These are phyloP conservation scores for Capreolus pygargus DNA, from an alignment of 2,113 vertebrate genomes.

Conservation along the genomic window DNA sequence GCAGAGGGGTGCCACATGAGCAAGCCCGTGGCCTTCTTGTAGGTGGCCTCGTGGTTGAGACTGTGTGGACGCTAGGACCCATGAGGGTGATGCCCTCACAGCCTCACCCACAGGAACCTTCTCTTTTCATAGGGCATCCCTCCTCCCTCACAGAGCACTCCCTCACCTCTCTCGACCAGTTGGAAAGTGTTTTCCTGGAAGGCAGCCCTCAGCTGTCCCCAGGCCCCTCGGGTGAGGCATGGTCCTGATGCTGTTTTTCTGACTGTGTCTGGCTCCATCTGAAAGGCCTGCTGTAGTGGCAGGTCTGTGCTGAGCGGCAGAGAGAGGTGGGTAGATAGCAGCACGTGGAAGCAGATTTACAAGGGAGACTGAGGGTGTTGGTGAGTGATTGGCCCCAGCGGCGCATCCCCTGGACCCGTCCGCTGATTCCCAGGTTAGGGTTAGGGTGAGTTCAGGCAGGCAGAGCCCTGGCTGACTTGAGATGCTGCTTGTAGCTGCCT, in stretches of 20 bases:
- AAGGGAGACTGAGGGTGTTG: background rate
- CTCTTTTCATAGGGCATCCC: background rate
- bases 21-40: background rate
- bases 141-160: background rate
- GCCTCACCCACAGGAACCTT: no score
- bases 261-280: background rate
- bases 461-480: background rate
- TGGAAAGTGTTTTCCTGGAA: background rate
- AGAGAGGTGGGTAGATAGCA: background rate
- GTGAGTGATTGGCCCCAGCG: background rate
- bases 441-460: background rate
- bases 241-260: background rate
- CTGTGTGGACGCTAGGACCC: background rate
- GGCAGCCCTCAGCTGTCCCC: background rate
- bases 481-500: no score
- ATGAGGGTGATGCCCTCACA: no score
- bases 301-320: constrained; percentile 34
- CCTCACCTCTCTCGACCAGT: accelerated
- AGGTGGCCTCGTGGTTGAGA: background rate
- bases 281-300: background rate
- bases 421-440: background rate
- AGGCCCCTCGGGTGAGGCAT: background rate
- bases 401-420: background rate
- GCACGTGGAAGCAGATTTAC: constrained; percentile 33
- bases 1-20: accelerated